Evolutionary conservation across 1,140 invertebrate genomes (phyloP).

Genomic region (Trialeurodes vaporariorum): DNA sequence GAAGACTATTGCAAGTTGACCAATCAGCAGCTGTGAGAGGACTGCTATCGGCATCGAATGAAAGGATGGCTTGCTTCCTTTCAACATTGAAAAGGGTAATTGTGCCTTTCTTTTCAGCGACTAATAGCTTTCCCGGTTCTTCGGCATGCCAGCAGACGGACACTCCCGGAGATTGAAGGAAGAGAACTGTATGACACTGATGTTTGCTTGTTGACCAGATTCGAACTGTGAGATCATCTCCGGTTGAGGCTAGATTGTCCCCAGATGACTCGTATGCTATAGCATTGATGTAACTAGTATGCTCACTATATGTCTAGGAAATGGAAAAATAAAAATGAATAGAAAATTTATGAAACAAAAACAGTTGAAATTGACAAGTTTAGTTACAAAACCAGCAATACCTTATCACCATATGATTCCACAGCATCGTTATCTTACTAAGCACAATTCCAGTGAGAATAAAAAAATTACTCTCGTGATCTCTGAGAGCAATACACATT

Average conservation of each 20-base stretch:
- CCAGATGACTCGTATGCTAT: slow-evolving; percentile 56
- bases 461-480: too few relatives aligned
- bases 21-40: slow-evolving; percentile 57
- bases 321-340: too few relatives aligned
- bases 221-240: slow-evolving; percentile 62
- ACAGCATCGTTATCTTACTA: too few relatives aligned
- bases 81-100: slow-evolving; percentile 59
- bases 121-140: slow-evolving; percentile 57
- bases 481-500: too few relatives aligned
- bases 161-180: slow-evolving; percentile 50
- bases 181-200: slow-evolving; percentile 43
- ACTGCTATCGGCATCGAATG: slow-evolving; percentile 48
- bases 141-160: slow-evolving; percentile 54
- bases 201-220: slow-evolving; percentile 47
- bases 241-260: slow-evolving; percentile 53
- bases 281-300: slow-evolving; percentile 57
- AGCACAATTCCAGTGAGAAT: too few relatives aligned
- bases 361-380: too few relatives aligned
- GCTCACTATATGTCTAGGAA: slow-evolving; percentile 49
- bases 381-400: too few relatives aligned
- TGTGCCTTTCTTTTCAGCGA: slow-evolving; percentile 59
- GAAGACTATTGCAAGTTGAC: slow-evolving; percentile 45
- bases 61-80: slow-evolving; percentile 54
- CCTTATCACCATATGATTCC: too few relatives aligned
- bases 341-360: too few relatives aligned